phyloP scores from a whole-genome alignment of 2,113 vertebrate genomes.

The Pandion haliaetus region DNA sequence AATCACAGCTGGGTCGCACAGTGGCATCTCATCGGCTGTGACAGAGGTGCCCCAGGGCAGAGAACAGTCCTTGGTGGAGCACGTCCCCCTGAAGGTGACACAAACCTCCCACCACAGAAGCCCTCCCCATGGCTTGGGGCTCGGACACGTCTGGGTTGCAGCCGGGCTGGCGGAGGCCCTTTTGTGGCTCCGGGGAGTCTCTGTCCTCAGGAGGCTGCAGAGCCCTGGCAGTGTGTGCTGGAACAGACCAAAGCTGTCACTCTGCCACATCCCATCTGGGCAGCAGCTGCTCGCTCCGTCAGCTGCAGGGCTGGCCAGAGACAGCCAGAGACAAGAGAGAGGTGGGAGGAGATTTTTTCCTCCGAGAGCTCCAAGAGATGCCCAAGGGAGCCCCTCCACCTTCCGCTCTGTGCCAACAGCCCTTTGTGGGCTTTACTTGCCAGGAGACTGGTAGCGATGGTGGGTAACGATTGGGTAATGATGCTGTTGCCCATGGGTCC shows the following conservation, averaged over 20 bases:
- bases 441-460: neutral
- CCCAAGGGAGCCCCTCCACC: neutral
- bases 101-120: neutral
- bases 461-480: accelerated
- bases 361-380: neutral
- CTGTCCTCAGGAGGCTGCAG: neutral
- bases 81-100: neutral
- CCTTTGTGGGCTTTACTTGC: neutral
- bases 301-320: neutral
- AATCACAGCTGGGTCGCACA: neutral
- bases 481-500: neutral
- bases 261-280: neutral
- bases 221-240: neutral
- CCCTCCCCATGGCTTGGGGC: accelerated
- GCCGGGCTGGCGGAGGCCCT: neutral
- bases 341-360: neutral
- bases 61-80: neutral
- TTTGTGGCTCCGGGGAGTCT: neutral
- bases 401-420: neutral
- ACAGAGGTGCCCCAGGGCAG: neutral
- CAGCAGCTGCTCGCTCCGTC: accelerated
- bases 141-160: accelerated
- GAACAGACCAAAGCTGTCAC: neutral
- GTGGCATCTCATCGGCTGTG: neutral
- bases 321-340: neutral